A percentile compares a stretch with the other conserved stretches of the same genome.
These are phyloP conservation scores for Pseudoips prasinana DNA, from an alignment of 2,888 invertebrate genomes.

Conservation along the genomic window DNA sequence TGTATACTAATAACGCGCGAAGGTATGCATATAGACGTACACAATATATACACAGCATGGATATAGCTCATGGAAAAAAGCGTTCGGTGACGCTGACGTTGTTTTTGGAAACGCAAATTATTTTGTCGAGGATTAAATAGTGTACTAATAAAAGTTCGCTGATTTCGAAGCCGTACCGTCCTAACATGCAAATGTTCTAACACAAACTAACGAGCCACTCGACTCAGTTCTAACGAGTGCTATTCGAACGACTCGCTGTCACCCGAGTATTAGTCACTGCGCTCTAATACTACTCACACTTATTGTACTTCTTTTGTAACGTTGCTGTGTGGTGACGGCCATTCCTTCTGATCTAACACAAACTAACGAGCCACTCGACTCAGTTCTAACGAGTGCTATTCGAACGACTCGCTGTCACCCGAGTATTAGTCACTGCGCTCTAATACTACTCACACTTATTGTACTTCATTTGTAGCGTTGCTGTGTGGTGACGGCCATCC, in stretches of 20 bases:
- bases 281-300: neutral
- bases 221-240: slow-evolving; percentile 26
- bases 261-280: slow-evolving; percentile 9
- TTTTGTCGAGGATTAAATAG: too few species aligned
- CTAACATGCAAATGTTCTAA: slow-evolving; percentile 27
- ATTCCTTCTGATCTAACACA: slow-evolving; percentile 24
- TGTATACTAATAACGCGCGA: too few species aligned
- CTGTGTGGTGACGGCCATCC: too few species aligned
- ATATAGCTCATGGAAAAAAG: too few species aligned
- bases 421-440: slow-evolving; percentile 7
- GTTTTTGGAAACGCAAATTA: too few species aligned
- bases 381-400: slow-evolving; percentile 27
- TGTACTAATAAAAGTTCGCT: neutral
- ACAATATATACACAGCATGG: too few species aligned
- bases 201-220: slow-evolving; percentile 27
- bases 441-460: too few species aligned
- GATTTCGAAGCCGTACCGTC: neutral
- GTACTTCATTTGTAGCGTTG: too few species aligned
- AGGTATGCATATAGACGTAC: too few species aligned
- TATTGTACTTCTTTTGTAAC: too few species aligned
- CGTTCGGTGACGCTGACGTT: too few species aligned
- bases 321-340: too few species aligned
- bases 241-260: slow-evolving; percentile 17
- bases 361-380: slow-evolving; percentile 28
- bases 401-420: slow-evolving; percentile 11